Evolutionary conservation across 2,113 vertebrate species (phyloP), one percentile per base, ranked within the genome.

Genomic region (Ptilonorhynchus violaceus): DNA sequence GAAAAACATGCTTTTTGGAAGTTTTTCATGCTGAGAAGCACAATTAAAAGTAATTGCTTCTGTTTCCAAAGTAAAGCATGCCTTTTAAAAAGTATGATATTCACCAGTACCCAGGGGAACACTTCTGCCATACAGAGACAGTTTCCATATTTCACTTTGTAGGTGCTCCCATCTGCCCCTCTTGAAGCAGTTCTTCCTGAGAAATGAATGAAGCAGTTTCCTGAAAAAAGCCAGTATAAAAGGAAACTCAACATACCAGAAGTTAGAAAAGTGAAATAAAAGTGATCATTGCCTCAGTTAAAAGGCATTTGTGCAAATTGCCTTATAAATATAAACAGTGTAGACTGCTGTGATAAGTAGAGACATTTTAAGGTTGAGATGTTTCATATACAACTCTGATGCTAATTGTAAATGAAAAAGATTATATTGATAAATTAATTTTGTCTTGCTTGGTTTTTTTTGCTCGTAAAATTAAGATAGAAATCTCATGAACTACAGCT

Each of bases 1-100:
- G 62, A 86, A 92, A 94, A 74, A 20, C 68, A 66, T 33, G 47
- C 33, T 72, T 91, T 78, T 87, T 52, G 8, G 44, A 84, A 81
- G 49, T 37, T 92, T 95, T 87, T 77, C 86, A 64, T 53, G 79
- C 94, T 92, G 93, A 92, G 94, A 93, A 95, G 39, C 35, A 87
- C 93, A 97, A 96, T 97, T 96, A 97, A 89, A 93, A 96, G 73
- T 94, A 96, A 96, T 95, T 92, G 68, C 67, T 92, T 92, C 70
- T 89, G n/a, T 89, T 92, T 92, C 81, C 28, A 25, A 86, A 92
- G 64, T 92, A 86, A 94, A 96, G 85, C 44, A 56, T 21, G 44
- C 47, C 73, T 94, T 91, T 96, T 72, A 82, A 92, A 89, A 95
- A 44, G 60, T 70, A 28, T 50, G 60, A 85, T 86, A 55, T 67